These are phyloP conservation scores for Nomada fucata DNA, from an alignment of 2,888 invertebrate species.

Conservation along the genomic window DNA sequence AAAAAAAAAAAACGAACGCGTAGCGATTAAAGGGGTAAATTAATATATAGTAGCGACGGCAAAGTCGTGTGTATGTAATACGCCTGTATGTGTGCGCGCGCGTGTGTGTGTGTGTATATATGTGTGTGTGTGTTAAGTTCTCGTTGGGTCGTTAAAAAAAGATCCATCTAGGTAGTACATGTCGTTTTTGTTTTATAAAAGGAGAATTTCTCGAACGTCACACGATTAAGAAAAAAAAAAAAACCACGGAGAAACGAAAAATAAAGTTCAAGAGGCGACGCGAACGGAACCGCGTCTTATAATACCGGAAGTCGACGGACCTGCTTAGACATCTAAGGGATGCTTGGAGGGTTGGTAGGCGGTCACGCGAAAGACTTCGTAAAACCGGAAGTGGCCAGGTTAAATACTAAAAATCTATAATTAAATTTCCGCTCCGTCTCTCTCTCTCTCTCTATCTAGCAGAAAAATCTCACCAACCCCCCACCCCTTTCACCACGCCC, in stretches of 20 bases:
- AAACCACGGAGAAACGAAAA: background rate
- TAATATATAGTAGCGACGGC: slow-evolving; percentile 48
- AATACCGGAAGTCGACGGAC: slow-evolving; percentile 25
- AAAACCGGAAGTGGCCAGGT: slow-evolving; percentile 28
- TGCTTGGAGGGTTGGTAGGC: background rate
- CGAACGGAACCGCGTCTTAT: slow-evolving; percentile 11
- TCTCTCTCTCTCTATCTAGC: background rate
- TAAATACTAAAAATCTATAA: no score
- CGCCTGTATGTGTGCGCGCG: no score
- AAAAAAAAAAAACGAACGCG: slow-evolving; percentile 21
- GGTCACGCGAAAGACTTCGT: slow-evolving; percentile 48
- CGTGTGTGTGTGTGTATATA: no score
- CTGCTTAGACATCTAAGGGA: background rate
- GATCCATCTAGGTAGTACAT: background rate
- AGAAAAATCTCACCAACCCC: background rate
- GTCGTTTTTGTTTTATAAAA: slow-evolving; percentile 7
- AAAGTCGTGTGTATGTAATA: background rate
- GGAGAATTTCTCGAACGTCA: slow-evolving; percentile 1
- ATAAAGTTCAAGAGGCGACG: slow-evolving; percentile 8
- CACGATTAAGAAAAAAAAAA: slow-evolving; percentile 24
- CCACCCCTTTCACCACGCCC: no score
- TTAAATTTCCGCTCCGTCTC: background rate
- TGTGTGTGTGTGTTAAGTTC: background rate
- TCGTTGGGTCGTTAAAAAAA: slow-evolving; percentile 20
- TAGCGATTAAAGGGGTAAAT: slow-evolving; percentile 32